Base-by-base conservation (phyloP, 1,140 invertebrate genomes). In the Apis laboriosa region DNA sequence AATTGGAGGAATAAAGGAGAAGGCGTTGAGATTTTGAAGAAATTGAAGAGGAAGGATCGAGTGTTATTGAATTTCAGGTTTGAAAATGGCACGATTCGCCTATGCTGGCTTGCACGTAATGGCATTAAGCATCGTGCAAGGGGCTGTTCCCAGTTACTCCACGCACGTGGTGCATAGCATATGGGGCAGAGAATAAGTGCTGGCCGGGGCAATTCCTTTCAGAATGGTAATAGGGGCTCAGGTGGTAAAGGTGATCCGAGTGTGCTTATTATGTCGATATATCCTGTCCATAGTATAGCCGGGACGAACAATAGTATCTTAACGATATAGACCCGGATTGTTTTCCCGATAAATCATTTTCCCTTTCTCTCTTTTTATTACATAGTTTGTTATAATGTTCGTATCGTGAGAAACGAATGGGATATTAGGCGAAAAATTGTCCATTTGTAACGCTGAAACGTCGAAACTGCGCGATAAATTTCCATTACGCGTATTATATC, bases 201-300 rank as follows among this genome's bases (percentile, higher is more conserved):
- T 49, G n/a, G 70, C 13, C n/a, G 15, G 9, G 28, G 80, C 73
- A 68, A 77, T 82, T 77, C 73, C 80, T 82, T 77, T 77, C 56
- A 66, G 74, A 82, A 82, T 82, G 64, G 73, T 70, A 82, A 82
- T 82, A 82, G 73, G 73, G 80, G 64, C 80, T 82, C 80, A 82
- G 80, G 80, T 82, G 80, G 80, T 56, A 76, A 77, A 77, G 64
- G 80, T 77, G 80, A 82, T 77, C 64, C 64, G 15, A 34, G 21
- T 64, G 49, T 68, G 80, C 80, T 82, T 82, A 77, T 82, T 82
- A 77, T 74, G 64, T 82, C 80, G 73, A 82, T 82, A 81, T 77
- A 76, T 68, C 55, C 49, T 64, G 43, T 43, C 15, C 12, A 56
- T 21, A 49, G 55, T 75, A 66, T 19, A 24, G 43, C 51, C 15